Evolutionary conservation across 2,797 vertebrate species (phyloP).

Genomic region (Lithobates pipiens): DNA sequence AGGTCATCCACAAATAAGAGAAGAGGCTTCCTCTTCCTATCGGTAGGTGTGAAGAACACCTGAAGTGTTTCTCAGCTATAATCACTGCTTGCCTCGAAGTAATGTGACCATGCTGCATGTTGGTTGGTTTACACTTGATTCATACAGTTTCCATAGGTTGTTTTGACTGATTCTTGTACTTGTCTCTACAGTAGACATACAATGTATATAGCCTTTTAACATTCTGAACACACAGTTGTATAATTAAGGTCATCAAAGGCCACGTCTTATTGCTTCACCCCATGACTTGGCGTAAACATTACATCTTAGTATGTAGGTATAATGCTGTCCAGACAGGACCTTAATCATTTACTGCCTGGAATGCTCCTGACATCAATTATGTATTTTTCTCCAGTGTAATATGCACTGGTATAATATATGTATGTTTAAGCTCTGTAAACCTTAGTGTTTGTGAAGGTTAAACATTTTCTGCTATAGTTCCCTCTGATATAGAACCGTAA

Average conservation of each 20-base stretch:
- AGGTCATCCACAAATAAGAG: too few relatives aligned
- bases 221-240: slow-evolving; percentile 18
- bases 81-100: not conserved
- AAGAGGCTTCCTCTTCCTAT: too few relatives aligned
- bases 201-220: slow-evolving; percentile 24
- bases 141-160: not conserved
- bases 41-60: too few relatives aligned
- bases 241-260: slow-evolving; percentile 37
- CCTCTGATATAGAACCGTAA: too few relatives aligned
- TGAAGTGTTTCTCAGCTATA: too few relatives aligned
- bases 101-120: not conserved
- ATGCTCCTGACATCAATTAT: not conserved
- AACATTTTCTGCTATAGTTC: too few relatives aligned
- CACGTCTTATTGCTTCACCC: slow-evolving; percentile 32
- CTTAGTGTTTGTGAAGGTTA: too few relatives aligned
- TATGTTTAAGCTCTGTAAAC: too few relatives aligned
- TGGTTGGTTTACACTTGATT: not conserved
- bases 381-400: not conserved
- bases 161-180: not conserved
- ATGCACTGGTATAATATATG: too few relatives aligned
- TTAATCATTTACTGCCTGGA: slow-evolving; percentile 26
- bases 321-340: slow-evolving; percentile 13
- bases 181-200: slow-evolving; percentile 1
- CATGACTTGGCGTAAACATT: slow-evolving; percentile 43
- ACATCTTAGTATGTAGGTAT: not conserved